Percentiles rank a stretch among this genome's conserved stretches.
Conservation (phyloP, 2,888 invertebrate genomes). For the Harpagoxenus sublaevis region DNA sequence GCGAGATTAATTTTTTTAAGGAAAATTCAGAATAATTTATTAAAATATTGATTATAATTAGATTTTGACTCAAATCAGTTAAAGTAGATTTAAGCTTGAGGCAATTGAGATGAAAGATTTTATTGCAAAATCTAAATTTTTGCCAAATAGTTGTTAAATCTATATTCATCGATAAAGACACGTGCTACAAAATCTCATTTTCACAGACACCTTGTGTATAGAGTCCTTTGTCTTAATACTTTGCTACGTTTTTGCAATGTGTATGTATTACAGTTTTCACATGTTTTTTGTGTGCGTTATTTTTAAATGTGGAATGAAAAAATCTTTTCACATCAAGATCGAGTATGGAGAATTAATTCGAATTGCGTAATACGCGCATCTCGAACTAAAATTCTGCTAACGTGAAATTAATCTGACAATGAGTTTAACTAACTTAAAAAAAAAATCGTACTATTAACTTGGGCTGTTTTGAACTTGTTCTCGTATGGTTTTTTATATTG, state of each 20-base stretch:
- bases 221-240: background rate
- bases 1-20: background rate
- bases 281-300: constrained; percentile 5
- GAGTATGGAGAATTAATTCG: background rate
- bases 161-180: background rate
- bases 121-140: constrained; percentile 3
- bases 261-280: background rate
- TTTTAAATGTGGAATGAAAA: background rate
- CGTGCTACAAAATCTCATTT: background rate
- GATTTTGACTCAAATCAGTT: background rate
- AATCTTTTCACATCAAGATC: constrained; percentile 4
- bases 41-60: constrained; percentile 15
- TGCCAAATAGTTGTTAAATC: background rate
- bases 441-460: background rate
- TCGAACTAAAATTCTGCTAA: background rate
- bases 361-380: background rate
- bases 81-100: background rate
- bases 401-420: background rate
- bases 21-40: background rate
- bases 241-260: background rate
- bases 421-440: background rate
- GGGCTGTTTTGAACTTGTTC: background rate
- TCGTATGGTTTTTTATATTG: background rate
- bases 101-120: background rate
- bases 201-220: background rate